Conservation (phyloP, 1,140 invertebrate species). For the Zaprionus kolodkinae region DNA sequence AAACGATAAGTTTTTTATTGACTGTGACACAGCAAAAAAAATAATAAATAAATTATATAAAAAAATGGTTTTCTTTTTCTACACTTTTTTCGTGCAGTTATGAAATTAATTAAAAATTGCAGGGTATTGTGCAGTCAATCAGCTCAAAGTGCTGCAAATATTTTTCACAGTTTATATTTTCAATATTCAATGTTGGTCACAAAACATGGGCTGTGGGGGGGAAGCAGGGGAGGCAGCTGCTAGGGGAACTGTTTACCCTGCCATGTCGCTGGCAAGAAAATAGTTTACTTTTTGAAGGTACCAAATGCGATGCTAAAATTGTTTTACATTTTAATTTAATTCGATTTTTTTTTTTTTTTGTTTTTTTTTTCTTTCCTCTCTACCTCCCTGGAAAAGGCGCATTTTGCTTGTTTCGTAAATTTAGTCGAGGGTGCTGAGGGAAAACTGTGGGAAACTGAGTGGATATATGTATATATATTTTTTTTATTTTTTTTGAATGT, state of each 20-base stretch:
- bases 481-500: constrained; percentile 49
- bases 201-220: not conserved
- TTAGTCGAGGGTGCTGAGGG: constrained; percentile 1
- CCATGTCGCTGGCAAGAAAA: constrained; percentile 28
- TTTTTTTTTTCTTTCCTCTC: too few species aligned
- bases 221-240: not conserved
- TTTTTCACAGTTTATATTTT: constrained; percentile 14
- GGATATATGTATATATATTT: constrained; percentile 1
- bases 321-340: constrained; percentile 64
- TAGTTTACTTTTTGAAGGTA: constrained; percentile 49
- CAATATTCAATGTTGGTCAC: constrained; percentile 24
- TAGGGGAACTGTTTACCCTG: not conserved
- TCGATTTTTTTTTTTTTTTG: constrained; percentile 33
- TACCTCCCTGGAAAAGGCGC: not conserved
- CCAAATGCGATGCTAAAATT: constrained; percentile 40
- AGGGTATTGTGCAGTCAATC: constrained; percentile 5
- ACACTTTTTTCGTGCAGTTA: not conserved
- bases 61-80: not conserved
- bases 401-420: constrained; percentile 41
- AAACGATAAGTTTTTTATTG: constrained; percentile 26
- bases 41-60: not conserved
- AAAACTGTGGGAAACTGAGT: not conserved
- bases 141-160: not conserved
- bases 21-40: constrained; percentile 13
- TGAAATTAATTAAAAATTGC: constrained; percentile 1